Conservation (phyloP, 2,888 invertebrate genomes). For the Cryptus armator region DNA sequence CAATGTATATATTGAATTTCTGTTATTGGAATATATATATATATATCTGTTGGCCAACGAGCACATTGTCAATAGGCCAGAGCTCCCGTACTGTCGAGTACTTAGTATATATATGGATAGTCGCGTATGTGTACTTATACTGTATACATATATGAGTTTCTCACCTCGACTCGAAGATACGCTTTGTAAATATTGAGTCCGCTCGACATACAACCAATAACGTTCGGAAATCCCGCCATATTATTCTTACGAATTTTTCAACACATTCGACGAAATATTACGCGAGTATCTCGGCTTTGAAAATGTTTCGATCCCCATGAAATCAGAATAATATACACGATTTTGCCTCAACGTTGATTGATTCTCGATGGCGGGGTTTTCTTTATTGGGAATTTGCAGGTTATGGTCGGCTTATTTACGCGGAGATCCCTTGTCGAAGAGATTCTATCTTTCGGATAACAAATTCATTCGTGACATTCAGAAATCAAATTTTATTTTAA, state of each 20-base stretch:
- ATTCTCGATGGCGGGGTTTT: too few relatives aligned
- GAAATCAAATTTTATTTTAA: too few relatives aligned
- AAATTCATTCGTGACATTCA: too few relatives aligned
- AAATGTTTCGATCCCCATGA: too few relatives aligned
- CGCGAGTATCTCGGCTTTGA: not conserved
- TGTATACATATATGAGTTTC: slow-evolving; percentile 46
- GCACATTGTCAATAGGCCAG: slow-evolving; percentile 61
- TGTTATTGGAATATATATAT: not conserved
- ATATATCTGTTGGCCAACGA: slow-evolving; percentile 37
- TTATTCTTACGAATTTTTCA: not conserved
- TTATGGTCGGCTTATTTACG: too few relatives aligned
- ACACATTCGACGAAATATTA: not conserved
- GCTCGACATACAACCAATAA: slow-evolving; percentile 43
- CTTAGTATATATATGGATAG: not conserved
- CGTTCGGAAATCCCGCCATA: slow-evolving; percentile 55
- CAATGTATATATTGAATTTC: slow-evolving; percentile 12
- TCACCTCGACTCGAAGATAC: slow-evolving; percentile 60
- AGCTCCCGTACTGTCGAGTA: slow-evolving; percentile 54
- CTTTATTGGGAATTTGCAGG: too few relatives aligned
- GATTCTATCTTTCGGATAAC: too few relatives aligned
- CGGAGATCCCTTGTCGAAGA: too few relatives aligned
- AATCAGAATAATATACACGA: too few relatives aligned
- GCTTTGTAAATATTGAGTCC: slow-evolving; percentile 66
- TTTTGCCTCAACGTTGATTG: too few relatives aligned
- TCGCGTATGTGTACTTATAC: not conserved